Conservation (phyloP, 2,888 invertebrate species). For the Eristalis arbustorum region DNA sequence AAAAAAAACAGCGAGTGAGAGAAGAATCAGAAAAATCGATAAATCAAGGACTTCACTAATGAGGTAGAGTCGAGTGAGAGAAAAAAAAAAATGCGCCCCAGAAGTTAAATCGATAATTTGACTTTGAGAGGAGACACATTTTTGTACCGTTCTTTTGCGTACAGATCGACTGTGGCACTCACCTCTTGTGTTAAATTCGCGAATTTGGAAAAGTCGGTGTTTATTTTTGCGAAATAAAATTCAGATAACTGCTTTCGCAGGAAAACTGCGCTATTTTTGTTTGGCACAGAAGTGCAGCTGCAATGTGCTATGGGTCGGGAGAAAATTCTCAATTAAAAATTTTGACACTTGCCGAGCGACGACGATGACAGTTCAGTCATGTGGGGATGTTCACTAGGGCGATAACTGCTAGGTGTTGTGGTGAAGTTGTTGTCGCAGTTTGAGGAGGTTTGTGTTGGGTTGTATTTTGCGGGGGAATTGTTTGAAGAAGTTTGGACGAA, state of each 20-base stretch:
- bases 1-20: neutral
- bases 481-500: too few species aligned
- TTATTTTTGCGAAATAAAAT: neutral
- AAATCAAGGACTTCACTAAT: neutral
- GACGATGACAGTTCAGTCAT: neutral
- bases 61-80: too few species aligned
- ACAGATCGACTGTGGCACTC: neutral
- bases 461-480: too few species aligned
- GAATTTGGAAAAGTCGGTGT: neutral
- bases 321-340: conserved; percentile 4
- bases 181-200: neutral
- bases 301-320: neutral
- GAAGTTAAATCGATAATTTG: conserved; percentile 37
- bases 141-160: neutral
- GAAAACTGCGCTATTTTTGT: neutral
- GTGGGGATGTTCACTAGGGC: neutral
- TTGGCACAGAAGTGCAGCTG: conserved; percentile 12
- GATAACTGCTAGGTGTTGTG: neutral
- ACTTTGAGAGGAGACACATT: neutral
- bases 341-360: neutral
- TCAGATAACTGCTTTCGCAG: neutral
- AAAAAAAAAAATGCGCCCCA: neutral
- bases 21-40: conserved; percentile 29
- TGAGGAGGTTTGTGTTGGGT: neutral
- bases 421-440: neutral